These are phyloP conservation scores for Petrosia ficiformis DNA, from an alignment of 37 sponge, comb jelly and placozoan species.

Conservation along the genomic window DNA sequence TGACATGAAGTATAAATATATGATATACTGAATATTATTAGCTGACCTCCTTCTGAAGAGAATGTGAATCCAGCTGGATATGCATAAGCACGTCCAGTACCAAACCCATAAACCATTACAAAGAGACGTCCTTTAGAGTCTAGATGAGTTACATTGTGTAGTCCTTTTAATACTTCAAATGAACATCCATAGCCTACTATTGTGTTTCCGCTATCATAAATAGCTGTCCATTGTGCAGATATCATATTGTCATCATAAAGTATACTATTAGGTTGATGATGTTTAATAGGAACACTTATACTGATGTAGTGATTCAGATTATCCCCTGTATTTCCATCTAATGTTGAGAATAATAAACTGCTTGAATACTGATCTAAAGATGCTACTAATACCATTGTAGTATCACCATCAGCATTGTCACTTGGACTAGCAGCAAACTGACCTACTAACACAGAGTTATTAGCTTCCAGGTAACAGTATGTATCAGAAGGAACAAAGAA, in stretches of 20 bases:
- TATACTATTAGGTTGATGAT: neutral
- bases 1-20: too few species aligned
- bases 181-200: neutral
- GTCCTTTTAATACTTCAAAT: neutral
- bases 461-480: neutral
- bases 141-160: neutral
- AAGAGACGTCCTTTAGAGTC: neutral
- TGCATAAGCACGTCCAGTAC: neutral
- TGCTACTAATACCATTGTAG: neutral
- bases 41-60: neutral
- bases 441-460: neutral
- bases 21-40: neutral
- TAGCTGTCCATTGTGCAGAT: neutral
- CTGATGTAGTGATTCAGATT: neutral
- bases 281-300: neutral
- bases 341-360: neutral
- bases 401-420: neutral
- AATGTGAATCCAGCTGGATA: constrained; percentile 9
- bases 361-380: neutral
- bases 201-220: neutral
- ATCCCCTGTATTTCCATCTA: neutral
- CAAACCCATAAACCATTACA: constrained; percentile 9
- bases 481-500: neutral
- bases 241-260: neutral
- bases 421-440: neutral